These are phyloP conservation scores for Aegotheles bennettii DNA, from an alignment of 2,113 vertebrate genomes.

Conservation along the genomic window DNA sequence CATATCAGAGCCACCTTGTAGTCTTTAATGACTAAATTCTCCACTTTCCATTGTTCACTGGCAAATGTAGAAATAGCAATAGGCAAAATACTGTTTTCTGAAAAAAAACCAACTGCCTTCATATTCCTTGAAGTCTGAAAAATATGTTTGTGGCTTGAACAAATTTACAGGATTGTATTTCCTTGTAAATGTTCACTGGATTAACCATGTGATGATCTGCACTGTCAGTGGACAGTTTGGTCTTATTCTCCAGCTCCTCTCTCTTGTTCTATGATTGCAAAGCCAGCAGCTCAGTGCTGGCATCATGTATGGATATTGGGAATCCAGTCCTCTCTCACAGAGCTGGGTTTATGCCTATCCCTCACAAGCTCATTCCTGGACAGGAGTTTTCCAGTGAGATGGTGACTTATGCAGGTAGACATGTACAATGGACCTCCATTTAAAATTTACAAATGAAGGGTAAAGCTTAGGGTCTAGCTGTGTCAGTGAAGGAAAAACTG, in stretches of 20 bases:
- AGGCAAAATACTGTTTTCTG: slow-evolving; percentile 25
- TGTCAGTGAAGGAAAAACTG: neutral
- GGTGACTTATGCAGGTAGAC: neutral
- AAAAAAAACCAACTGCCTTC: slow-evolving; percentile 51
- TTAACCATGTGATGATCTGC: neutral
- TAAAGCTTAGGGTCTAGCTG: neutral
- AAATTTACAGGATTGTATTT: neutral
- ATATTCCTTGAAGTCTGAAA: slow-evolving; percentile 7
- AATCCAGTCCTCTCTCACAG: neutral
- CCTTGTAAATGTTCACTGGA: neutral
- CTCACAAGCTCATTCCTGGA: neutral
- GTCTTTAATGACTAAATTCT: neutral
- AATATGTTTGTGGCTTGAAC: neutral
- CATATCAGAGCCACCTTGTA: neutral
- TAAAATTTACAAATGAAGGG: neutral
- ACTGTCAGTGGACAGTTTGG: rapidly evolving
- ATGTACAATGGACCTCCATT: rapidly evolving
- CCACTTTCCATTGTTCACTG: slow-evolving; percentile 11
- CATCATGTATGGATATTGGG: rapidly evolving
- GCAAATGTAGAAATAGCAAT: slow-evolving; percentile 33
- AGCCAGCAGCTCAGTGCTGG: neutral
- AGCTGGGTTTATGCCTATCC: neutral
- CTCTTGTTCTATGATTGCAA: rapidly evolving
- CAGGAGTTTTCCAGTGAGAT: neutral
- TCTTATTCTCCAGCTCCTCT: neutral